Evolutionary conservation across 2,113 vertebrate species (phyloP), one percentile per base, ranked within the genome.

Genomic region (Lophochroa leadbeateri): DNA sequence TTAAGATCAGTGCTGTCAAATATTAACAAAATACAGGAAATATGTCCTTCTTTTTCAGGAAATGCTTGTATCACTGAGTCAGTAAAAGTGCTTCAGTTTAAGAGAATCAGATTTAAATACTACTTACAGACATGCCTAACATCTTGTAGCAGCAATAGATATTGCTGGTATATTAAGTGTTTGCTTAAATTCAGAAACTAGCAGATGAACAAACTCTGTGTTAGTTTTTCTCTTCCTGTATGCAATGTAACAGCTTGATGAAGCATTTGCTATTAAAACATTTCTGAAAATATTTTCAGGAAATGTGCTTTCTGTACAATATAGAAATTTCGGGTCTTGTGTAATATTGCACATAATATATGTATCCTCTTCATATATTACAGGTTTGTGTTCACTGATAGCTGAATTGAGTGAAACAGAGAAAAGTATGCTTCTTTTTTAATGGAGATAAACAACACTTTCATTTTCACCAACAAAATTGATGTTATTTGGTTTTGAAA

Each of bases 21-120:
- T 86, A 93, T 81, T 86, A 94, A 83, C 76, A 89, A 91, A 89
- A 91, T 84, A 82, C 91, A 94, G 90, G 95, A 95, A 97, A 92
- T 84, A 86, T 71, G 87, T 86, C 65, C 86, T 91, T 86, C 69
- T 94, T 90, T 89, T 92, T 86, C 93, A 96, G 93, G 94, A 96
- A 97, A 96, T 91, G 61, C 61, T 91, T 94, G 75, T 92, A 81
- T 74, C 80, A 92, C 58, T 94, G 55, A 88, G 80, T 90, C 86
- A 86, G 76, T 76, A 92, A 92, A 95, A 89, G 81, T 60, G 53
- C 52, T 88, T 61, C 58, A 80, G 82, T 75, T 96, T 82, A 87
- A 94, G 78, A 87, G 86, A 97, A 92, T 86, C 70, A 87, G 65
- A 91, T 92, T 94, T 90, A 92, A 80, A 80, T 91, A 79, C 55